Evolutionary conservation across 2,797 vertebrate genomes (phyloP), one percentile per base, ranked within the genome.

Genomic region (Macropodus opercularis): DNA sequence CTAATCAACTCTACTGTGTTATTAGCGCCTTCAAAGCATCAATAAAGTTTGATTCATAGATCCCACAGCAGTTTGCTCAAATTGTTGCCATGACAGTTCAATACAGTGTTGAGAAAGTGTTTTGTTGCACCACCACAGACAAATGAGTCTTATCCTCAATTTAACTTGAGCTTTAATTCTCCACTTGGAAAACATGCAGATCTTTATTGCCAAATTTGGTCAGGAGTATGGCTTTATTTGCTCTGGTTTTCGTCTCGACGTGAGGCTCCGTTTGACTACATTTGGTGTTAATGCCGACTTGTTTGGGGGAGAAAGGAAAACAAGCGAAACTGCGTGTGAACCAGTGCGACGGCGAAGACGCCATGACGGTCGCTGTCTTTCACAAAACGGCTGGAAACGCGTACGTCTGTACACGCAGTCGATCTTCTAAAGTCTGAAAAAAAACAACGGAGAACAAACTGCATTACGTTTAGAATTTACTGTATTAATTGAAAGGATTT

Each of bases 401-500:
- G n/a, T n/a, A n/a, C n/a, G 42, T 21, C 41, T 54, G 49, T 21
- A 48, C 58, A 21, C 17, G 46, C 54, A 36, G 27, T 51, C 19
- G 2, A 21, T 60, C 60, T 53, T 34, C 39, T 21, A n/a, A 58
- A 73, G 61, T 46, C 46, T 29, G 23, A 13, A 62, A 39, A 65
- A 59, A 29, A n/a, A 17, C 31, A 8, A n/a, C 9, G 4, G 35
- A 12, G 23, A 69, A 50, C 39, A 73, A 86, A 84, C 39, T 72
- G 49, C 17, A 79, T 86, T 72, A 85, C 84, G 66, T 84, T 60
- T 49, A 24, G 60, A 85, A 87, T 82, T 82, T 81, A 85, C 57
- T 63, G 77, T 51, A 80, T 88, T 91, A 87, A 91, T 90, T 89
- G 86, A 77, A 68, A 73, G 71, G 63, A 77, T 85, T 86, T 81